phyloP scores from a whole-genome alignment of 2,888 invertebrate genomes.

The Allacma fusca region DNA sequence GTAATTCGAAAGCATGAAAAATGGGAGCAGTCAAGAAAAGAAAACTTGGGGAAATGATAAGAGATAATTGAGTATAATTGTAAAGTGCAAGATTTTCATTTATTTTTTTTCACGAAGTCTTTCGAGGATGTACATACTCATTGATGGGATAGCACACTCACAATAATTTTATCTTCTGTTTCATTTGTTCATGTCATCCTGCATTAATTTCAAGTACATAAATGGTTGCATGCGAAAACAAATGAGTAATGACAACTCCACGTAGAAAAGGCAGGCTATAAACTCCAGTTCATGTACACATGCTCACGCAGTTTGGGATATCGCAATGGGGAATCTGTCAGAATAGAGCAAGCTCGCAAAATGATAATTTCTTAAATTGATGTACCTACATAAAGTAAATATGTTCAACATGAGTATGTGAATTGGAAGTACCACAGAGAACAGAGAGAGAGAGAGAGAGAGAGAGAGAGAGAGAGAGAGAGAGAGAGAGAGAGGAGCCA shows the following conservation, averaged over 20 bases:
- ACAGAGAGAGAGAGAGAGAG: not conserved
- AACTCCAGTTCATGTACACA: not conserved
- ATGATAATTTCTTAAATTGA: constrained; percentile 38
- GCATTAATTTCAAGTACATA: constrained; percentile 23
- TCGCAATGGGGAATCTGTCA: constrained; percentile 16
- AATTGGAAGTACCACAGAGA: constrained; percentile 25
- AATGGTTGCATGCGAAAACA: constrained; percentile 22
- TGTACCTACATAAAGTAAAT: constrained; percentile 35
- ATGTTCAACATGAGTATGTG: constrained; percentile 22
- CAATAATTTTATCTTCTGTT: constrained; percentile 1
- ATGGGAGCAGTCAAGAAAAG: no score
- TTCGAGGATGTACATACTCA: no score
- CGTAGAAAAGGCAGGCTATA: constrained; percentile 3
- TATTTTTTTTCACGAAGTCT: no score
- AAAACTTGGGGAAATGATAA: no score
- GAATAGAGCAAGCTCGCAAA: constrained; percentile 15
- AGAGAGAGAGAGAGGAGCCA: not conserved
- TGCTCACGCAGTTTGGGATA: not conserved
- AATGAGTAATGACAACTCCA: constrained; percentile 17
- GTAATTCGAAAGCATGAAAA: no score
- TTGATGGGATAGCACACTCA: no score
- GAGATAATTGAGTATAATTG: no score
- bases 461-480: not conserved
- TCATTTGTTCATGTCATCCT: constrained; percentile 19
- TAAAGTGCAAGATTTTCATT: no score